Evolutionary conservation across 1,140 invertebrate species (phyloP).

Genomic region (Drosophila virilis): DNA sequence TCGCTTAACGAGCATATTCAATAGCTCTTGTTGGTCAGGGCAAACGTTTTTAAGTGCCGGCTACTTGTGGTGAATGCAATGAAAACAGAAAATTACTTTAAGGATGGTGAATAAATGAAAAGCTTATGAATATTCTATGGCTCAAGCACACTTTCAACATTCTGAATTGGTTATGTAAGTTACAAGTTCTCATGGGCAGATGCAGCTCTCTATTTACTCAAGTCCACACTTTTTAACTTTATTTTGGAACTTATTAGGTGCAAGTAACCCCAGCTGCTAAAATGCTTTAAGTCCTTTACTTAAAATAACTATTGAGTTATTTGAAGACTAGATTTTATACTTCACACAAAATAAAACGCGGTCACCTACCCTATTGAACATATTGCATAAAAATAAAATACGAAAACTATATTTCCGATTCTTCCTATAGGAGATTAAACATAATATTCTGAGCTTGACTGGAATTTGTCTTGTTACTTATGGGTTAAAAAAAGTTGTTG

Average conservation of each 20-base stretch:
- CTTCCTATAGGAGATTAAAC: no score
- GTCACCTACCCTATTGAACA: no score
- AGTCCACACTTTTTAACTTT: neutral
- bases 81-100: conserved; percentile 31
- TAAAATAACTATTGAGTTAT: no score
- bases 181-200: neutral
- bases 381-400: no score
- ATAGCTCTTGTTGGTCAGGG: conserved; percentile 56
- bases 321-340: no score
- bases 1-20: conserved; percentile 55
- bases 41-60: conserved; percentile 9
- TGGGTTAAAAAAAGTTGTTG: no score
- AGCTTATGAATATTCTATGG: conserved; percentile 35
- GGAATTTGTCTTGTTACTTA: no score
- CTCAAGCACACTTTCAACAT: conserved; percentile 11
- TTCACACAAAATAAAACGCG: no score
- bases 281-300: no score
- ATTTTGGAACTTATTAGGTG: neutral
- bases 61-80: conserved; percentile 7
- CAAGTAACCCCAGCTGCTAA: no score
- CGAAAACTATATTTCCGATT: no score
- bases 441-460: no score
- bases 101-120: conserved; percentile 32
- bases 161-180: neutral
- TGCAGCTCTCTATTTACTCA: neutral